These are phyloP conservation scores for Hylia prasina DNA, from an alignment of 2,113 vertebrate genomes.

Conservation along the genomic window DNA sequence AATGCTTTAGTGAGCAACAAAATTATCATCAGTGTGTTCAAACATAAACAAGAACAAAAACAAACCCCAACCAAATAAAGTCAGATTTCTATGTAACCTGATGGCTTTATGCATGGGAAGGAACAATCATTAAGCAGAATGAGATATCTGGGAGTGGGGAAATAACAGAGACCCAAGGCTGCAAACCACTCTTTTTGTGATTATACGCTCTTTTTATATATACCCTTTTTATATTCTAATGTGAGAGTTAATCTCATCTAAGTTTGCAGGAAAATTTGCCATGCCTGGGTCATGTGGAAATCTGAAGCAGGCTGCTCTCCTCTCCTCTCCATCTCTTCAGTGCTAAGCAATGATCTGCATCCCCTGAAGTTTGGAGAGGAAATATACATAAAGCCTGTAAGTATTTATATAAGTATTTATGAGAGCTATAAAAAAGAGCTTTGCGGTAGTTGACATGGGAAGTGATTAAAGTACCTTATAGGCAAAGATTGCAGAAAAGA, in stretches of 20 bases:
- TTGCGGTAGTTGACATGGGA: slow-evolving; percentile 35
- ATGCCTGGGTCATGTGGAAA: background rate
- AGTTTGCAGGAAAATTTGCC: background rate
- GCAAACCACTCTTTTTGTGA: background rate
- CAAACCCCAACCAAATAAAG: background rate
- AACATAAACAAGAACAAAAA: background rate
- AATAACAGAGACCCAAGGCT: background rate
- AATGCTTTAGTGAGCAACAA: background rate
- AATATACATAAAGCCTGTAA: slow-evolving; percentile 25
- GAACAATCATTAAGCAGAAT: background rate
- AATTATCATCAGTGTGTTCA: background rate
- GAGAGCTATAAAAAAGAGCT: slow-evolving; percentile 25
- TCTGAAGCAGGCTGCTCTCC: background rate
- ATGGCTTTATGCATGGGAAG: background rate
- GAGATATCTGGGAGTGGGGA: background rate
- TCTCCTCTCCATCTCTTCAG: background rate
- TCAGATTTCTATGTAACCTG: background rate
- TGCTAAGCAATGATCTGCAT: background rate
- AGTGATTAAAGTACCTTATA: slow-evolving; percentile 39
- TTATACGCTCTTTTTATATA: too few species aligned
- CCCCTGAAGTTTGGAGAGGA: slow-evolving; percentile 4
- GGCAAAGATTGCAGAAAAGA: slow-evolving; percentile 17
- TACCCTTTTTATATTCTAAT: background rate
- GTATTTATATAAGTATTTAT: slow-evolving; percentile 48
- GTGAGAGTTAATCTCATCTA: background rate